phyloP scores from a whole-genome alignment of 1,140 invertebrate species.

The Penaeus japonicus region DNA sequence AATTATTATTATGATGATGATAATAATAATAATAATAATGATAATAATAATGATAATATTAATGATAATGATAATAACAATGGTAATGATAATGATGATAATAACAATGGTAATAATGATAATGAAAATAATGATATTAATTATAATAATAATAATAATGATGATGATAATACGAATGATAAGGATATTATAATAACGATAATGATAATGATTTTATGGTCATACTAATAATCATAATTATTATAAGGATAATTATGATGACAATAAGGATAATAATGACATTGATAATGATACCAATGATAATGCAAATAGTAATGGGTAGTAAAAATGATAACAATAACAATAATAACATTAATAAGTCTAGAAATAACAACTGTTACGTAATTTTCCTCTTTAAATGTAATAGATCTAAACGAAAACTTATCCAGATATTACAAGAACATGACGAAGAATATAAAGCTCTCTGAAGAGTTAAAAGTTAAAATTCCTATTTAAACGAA shows the following conservation, averaged over 20 bases:
- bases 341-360: background rate
- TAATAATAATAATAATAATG: constrained; percentile 3
- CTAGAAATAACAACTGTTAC: no score
- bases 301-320: no score
- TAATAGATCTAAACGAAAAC: no score
- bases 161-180: background rate
- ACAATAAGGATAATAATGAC: background rate
- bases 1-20: background rate
- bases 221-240: no score
- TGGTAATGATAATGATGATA: background rate
- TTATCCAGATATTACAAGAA: no score
- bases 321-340: no score
- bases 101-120: background rate
- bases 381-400: no score
- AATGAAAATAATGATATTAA: background rate
- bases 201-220: no score
- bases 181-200: background rate
- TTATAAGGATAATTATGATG: background rate
- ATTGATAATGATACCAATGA: background rate
- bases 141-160: background rate
- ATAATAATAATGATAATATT: background rate
- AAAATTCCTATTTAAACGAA: no score
- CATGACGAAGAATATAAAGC: no score
- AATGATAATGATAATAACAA: background rate
- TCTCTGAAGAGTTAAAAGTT: no score